These are phyloP conservation scores for Pachyramphus minor DNA, from an alignment of 2,113 vertebrate genomes.

Conservation along the genomic window DNA sequence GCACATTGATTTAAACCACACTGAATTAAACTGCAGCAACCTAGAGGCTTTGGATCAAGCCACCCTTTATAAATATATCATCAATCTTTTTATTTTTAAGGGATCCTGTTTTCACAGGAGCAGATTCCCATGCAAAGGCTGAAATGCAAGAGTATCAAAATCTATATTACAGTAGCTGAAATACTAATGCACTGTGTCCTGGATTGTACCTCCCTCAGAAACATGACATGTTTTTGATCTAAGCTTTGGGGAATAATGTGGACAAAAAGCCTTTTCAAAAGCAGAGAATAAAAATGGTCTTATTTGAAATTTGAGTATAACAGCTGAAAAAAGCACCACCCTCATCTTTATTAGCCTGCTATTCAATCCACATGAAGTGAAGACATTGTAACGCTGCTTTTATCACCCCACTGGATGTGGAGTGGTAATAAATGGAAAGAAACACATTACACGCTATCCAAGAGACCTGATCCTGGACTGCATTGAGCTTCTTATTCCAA, in stretches of 20 bases:
- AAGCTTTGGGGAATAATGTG: not conserved
- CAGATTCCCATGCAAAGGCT: not conserved
- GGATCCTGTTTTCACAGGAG: not conserved
- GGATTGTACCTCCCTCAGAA: not conserved
- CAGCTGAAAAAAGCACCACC: conserved; percentile 12
- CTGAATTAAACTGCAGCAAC: not conserved
- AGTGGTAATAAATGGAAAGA: conserved; percentile 6
- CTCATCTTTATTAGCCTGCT: conserved; percentile 37
- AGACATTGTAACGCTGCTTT: conserved; percentile 11
- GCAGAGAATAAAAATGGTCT: conserved; percentile 30
- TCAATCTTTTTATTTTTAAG: not conserved
- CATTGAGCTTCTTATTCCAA: not conserved
- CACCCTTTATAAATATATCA: not conserved
- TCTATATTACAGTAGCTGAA: not conserved
- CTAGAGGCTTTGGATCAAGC: not conserved
- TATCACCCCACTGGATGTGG: not conserved
- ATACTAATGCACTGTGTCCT: not conserved
- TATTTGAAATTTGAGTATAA: conserved; percentile 41
- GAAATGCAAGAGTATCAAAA: not conserved
- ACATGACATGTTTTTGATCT: conserved; percentile 7
- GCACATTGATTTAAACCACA: not conserved
- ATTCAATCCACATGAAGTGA: conserved; percentile 19
- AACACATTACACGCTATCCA: accelerated
- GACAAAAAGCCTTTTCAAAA: conserved; percentile 46
- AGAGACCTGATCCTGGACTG: not conserved